phyloP scores from a whole-genome alignment of 2,113 vertebrate species.

The Alouatta palliata region DNA sequence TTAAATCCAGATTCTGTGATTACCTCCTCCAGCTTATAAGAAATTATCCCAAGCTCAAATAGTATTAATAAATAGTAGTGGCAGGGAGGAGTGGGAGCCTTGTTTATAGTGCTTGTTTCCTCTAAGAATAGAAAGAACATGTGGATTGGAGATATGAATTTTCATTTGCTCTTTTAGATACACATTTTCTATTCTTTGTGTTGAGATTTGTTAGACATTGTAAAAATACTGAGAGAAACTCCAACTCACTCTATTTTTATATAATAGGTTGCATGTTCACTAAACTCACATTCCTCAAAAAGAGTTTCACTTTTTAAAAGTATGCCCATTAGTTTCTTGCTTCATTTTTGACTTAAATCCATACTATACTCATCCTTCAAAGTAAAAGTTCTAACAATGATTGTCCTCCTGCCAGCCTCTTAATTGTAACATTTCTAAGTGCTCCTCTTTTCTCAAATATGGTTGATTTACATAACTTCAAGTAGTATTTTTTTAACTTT shows the following conservation, averaged over 20 bases:
- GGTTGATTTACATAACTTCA: neutral
- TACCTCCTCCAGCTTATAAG: neutral
- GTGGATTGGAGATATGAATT: neutral
- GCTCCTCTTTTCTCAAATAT: neutral
- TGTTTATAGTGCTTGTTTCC: neutral
- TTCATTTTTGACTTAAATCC: neutral
- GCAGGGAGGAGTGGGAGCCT: neutral
- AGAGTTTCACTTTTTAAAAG: neutral
- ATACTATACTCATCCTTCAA: neutral
- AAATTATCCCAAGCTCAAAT: neutral
- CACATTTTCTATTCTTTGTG: neutral
- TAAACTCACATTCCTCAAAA: neutral
- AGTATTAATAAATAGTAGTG: neutral
- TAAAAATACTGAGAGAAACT: neutral
- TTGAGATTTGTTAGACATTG: neutral
- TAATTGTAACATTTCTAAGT: neutral
- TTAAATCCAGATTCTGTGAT: neutral
- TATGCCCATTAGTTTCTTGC: neutral
- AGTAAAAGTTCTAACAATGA: neutral
- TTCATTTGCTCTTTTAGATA: neutral
- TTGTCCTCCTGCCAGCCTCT: neutral
- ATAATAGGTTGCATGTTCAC: neutral
- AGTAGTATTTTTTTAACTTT: neutral
- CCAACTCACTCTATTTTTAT: neutral
- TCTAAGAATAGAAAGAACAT: neutral